Percentiles rank a stretch among this genome's conserved stretches.
phyloP scores from a whole-genome alignment of 2,888 invertebrate species.

The Agrypnus murinus region DNA sequence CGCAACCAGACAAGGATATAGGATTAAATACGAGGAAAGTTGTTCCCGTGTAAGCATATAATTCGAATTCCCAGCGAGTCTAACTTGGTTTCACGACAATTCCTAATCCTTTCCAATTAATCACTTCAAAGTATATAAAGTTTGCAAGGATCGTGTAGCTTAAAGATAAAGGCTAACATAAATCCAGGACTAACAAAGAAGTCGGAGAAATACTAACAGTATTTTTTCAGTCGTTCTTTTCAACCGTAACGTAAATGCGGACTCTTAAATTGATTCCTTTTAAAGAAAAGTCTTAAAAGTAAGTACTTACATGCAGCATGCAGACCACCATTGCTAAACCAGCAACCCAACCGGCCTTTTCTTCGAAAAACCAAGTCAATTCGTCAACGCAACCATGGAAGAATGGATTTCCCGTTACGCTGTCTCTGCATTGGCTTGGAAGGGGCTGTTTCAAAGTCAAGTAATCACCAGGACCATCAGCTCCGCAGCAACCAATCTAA shows the following conservation, averaged over 20 bases:
- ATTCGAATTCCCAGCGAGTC: constrained; percentile 52
- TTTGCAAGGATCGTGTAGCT: constrained; percentile 64
- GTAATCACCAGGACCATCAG: constrained; percentile 90
- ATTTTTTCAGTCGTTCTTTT: constrained; percentile 45
- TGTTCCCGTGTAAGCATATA: constrained; percentile 49
- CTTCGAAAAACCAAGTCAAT: constrained; percentile 90
- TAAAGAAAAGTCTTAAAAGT: constrained; percentile 1
- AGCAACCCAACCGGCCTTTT: constrained; percentile 88
- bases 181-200: constrained; percentile 65
- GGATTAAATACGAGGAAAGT: constrained; percentile 45
- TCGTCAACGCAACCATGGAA: constrained; percentile 92
- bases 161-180: constrained; percentile 65
- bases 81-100: constrained; percentile 60
- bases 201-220: constrained; percentile 54
- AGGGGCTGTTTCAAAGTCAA: constrained; percentile 84
- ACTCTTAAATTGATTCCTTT: constrained; percentile 34
- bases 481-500: constrained; percentile 93
- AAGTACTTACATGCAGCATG: constrained; percentile 82
- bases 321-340: constrained; percentile 85
- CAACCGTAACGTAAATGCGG: constrained; percentile 27
- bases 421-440: constrained; percentile 89
- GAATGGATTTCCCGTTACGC: constrained; percentile 91
- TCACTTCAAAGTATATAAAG: constrained; percentile 65
- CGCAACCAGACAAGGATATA: constrained; percentile 40
- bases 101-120: constrained; percentile 67